A percentile compares a stretch with the other conserved stretches of the same genome.
phyloP scores from a whole-genome alignment of 1,140 invertebrate genomes.

The silkworm (Bombyx mori) region ASM3026992v2 NC_085110.1:11730501-11731000 shows the following conservation, averaged over 20 bases:
- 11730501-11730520: slow-evolving; percentile 80
- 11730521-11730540: slow-evolving; percentile 71
- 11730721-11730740: slow-evolving; percentile 71
- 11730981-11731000: slow-evolving; percentile 45
- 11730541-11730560: slow-evolving; percentile 61
- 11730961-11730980: slow-evolving; percentile 67
- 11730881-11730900: slow-evolving; percentile 66
- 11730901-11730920: slow-evolving; percentile 69
- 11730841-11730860: slow-evolving; percentile 63
- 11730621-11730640: slow-evolving; percentile 65
- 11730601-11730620: slow-evolving; percentile 66
- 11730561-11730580: slow-evolving; percentile 71
- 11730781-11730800: slow-evolving; percentile 82
- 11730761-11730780: slow-evolving; percentile 80
- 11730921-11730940: slow-evolving; percentile 34
- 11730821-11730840: slow-evolving; percentile 70
- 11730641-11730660: slow-evolving; percentile 73
- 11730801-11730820: slow-evolving; percentile 79
- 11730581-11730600: slow-evolving; percentile 78
- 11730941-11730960: slow-evolving; percentile 33
- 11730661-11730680: slow-evolving; percentile 78
- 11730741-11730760: slow-evolving; percentile 80
- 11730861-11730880: slow-evolving; percentile 63
- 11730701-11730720: slow-evolving; percentile 77
- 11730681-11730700: slow-evolving; percentile 82